Evolutionary conservation across 1,140 invertebrate genomes (phyloP), one percentile per base, ranked within the genome.

Genomic region (Uloborus diversus): DNA sequence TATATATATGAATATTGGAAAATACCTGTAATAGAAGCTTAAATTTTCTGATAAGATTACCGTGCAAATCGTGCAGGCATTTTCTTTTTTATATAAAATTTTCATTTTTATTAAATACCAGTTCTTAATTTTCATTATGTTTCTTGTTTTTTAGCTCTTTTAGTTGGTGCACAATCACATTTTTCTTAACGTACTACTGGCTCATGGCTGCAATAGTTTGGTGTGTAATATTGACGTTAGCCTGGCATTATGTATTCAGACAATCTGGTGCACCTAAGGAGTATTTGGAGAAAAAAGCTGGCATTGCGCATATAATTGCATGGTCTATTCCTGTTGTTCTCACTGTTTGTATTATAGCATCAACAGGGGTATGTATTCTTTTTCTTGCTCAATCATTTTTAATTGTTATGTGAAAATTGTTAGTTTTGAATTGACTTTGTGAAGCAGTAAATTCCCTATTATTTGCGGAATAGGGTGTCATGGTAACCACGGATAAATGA

Each of bases 121-220:
- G n/a, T n/a, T n/a, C n/a, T n/a, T n/a, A n/a, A n/a, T n/a, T 37
- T 65, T 37, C 14, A 65, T 37, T 37, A n/a, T 14, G 14, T 61
- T 27, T 61, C 32, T 1, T 61, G 65, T 64, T 66, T 83, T 86
- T 75, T 86, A 90, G n/a, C n/a, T n/a, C n/a, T n/a, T n/a, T n/a
- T n/a, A n/a, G n/a, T n/a, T 28, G 65, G 32, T 99, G 98, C 86
- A 93, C 96, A 17, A 90, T 96, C 20, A 91, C 97, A 2, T 99
- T 99, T 88, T 92, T 98, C 73, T 88, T 98, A 85, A 92, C 98
- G 0, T 99, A 99, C 87, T 99, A 97, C 85, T 98, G 96, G 84
- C 89, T 94, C 82, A 96, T 97, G 88, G 95, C 96, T 51, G 94
- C 94, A 33, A 92, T 94, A 85, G 93, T 98, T 47, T 99, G 98